phyloP scores from a whole-genome alignment of 2,113 vertebrate genomes.

The Anolis carolinensis region DNA sequence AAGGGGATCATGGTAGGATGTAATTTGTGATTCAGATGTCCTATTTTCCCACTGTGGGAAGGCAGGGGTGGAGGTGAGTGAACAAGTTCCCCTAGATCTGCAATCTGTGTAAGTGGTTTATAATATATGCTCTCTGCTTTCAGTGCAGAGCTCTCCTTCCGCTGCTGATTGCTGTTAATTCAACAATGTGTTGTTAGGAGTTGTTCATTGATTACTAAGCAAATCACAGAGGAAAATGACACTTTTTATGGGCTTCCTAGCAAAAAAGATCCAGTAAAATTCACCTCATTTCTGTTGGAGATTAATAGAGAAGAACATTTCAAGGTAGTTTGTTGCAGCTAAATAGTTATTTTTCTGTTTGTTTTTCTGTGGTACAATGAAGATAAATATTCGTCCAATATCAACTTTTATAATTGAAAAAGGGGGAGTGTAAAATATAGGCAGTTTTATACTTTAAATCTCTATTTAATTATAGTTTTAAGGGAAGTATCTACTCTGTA shows the following conservation, averaged over 20 bases:
- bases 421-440: conserved; percentile 50
- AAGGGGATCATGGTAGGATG: rapidly evolving
- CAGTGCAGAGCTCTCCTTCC: conserved; percentile 39
- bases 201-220: conserved; percentile 56
- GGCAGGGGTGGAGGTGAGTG: neutral
- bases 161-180: conserved; percentile 59
- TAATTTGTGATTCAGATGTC: neutral
- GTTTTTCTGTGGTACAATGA: conserved; percentile 62
- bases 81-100: conserved; percentile 1
- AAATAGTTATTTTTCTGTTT: conserved; percentile 62
- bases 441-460: conserved; percentile 31
- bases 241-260: conserved; percentile 35
- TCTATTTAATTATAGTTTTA: conserved; percentile 40
- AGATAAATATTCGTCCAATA: conserved; percentile 66
- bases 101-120: conserved; percentile 10
- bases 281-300: conserved; percentile 50
- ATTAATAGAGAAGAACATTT: conserved; percentile 62
- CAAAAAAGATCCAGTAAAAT: conserved; percentile 41
- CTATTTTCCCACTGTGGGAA: neutral
- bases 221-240: conserved; percentile 55
- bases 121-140: neutral
- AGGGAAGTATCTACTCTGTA: conserved; percentile 20
- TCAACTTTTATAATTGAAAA: conserved; percentile 57
- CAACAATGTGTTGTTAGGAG: conserved; percentile 47
- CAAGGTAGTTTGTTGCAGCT: conserved; percentile 63